A percentile compares a stretch with the other conserved stretches of the same genome.
These are phyloP conservation scores for Mormyrus proboscirostris DNA, from an alignment of 2,797 vertebrate species.

Conservation along the genomic window DNA sequence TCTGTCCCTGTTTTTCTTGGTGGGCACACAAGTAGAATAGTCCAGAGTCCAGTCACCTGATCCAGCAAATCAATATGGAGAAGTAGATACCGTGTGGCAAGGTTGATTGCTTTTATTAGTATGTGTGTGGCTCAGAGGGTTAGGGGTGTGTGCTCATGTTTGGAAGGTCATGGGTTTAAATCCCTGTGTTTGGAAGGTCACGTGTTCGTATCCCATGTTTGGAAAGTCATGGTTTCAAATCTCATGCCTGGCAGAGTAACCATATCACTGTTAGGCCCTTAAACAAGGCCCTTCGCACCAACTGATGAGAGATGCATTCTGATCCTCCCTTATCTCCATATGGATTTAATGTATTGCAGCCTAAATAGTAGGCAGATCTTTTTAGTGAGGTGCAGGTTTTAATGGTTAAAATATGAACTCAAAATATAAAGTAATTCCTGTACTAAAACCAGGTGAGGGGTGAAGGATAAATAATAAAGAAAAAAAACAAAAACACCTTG, in stretches of 20 bases:
- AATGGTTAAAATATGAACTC: neutral
- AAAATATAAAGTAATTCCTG: neutral
- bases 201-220: neutral
- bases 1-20: conserved; percentile 12
- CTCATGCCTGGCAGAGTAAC: neutral
- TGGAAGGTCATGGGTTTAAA: neutral
- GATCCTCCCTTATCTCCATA: neutral
- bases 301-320: neutral
- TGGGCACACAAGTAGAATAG: conserved; percentile 58
- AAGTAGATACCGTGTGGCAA: conserved; percentile 30
- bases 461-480: neutral
- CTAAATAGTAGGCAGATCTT: neutral
- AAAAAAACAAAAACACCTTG: neutral
- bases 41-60: conserved; percentile 63
- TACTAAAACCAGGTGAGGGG: neutral
- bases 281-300: neutral
- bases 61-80: conserved; percentile 48
- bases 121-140: neutral
- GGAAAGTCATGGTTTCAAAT: neutral
- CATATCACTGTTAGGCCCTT: neutral
- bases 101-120: conserved; percentile 31
- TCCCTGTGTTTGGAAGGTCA: no score
- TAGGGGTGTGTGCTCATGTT: neutral
- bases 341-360: neutral
- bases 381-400: neutral